Base-by-base conservation (phyloP, 1,140 invertebrate species). In the Drosophila kikkawai region DNA sequence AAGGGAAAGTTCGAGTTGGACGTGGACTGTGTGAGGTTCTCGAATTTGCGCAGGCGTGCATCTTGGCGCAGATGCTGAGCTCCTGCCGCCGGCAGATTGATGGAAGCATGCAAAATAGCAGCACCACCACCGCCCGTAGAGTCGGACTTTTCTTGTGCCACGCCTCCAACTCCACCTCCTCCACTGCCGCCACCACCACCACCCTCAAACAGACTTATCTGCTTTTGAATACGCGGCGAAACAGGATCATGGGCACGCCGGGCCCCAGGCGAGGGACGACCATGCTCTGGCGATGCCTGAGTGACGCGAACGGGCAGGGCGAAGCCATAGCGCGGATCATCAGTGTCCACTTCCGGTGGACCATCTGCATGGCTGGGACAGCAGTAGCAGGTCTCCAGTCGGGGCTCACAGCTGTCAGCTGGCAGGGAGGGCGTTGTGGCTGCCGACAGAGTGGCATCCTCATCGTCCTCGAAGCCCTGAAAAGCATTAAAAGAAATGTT, bases 401-500 rank as follows among this genome's bases (percentile, higher is more conserved):
- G 80, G 3, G 81, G 80, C 15, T 92, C 87, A 48, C 71, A 76
- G 26, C 36, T 56, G 13, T 85, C 82, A 1, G 56, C 32, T 0
- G 83, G 82, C 57, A 93, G 78, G 8, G 82, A 92, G 4, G 88
- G 91, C 3, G 88, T 91, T 5, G 82, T 92, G 26, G 91, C 94
- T 12, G 92, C 92, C 41, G 94, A 94, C 15, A 94, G 68, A 1
- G 94, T 94, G 39, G 94, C 93, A 78, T 95, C 94, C 44, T 93
- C 93, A 4, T 94, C 94, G 67, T 92, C 86, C 4, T 92, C 91
- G 13, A 91, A 91, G 34, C 91, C 86, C 91, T 92, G 48, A 2
- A 64, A 19, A 37, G 0, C 2, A 11, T 1, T 32, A 5, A 15
- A 15, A 5, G n/a, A 15, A 15, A 4, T 4, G 1, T 7, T 13